These are phyloP conservation scores for Epinephelus awoara DNA, from an alignment of 2,797 vertebrate species.

Conservation along the genomic window DNA sequence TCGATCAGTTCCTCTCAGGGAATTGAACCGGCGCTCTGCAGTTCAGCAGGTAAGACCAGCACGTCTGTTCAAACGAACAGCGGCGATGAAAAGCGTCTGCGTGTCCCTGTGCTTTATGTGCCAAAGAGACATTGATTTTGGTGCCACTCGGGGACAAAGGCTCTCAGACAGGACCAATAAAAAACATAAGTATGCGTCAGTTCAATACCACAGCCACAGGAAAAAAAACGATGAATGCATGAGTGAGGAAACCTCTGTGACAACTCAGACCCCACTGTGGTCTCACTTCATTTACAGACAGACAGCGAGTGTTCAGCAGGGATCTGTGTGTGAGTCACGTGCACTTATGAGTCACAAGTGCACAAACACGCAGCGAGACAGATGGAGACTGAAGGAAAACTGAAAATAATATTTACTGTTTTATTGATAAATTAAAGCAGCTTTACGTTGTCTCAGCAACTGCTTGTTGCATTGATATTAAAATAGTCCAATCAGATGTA, in stretches of 20 bases:
- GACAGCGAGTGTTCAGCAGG: too few species aligned
- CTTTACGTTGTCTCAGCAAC: too few species aligned
- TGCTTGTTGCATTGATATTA: too few species aligned
- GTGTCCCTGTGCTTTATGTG: neutral
- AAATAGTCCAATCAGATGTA: too few species aligned
- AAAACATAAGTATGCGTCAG: neutral
- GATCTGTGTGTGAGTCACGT: too few species aligned
- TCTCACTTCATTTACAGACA: constrained; percentile 2
- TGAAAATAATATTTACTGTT: too few species aligned
- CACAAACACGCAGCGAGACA: too few species aligned
- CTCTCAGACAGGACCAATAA: neutral
- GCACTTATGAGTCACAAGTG: too few species aligned
- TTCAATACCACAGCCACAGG: neutral
- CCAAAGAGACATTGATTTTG: constrained; percentile 4
- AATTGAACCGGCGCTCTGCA: neutral
- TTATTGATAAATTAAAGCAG: too few species aligned
- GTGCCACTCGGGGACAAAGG: neutral
- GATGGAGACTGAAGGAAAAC: too few species aligned
- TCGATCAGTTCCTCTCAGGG: neutral
- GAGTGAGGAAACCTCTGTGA: constrained; percentile 6
- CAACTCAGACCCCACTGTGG: neutral
- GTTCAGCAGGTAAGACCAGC: neutral
- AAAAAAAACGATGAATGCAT: constrained; percentile 12
- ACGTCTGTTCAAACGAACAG: neutral
- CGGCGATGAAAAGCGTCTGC: neutral